phyloP scores from a whole-genome alignment of 2,113 vertebrate species.

The Oreochromis tanganicae region DNA sequence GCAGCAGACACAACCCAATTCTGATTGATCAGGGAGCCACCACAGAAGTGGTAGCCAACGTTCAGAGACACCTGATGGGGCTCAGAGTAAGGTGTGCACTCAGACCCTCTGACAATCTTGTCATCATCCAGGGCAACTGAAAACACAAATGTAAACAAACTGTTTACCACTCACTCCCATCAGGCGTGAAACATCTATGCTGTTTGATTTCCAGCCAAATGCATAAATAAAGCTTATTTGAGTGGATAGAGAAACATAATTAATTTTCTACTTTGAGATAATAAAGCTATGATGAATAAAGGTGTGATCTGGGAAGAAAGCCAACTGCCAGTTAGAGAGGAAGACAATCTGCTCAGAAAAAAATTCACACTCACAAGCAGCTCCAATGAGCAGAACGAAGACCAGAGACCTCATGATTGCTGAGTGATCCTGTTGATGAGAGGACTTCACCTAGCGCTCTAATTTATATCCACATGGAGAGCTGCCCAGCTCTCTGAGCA shows the following conservation, averaged over 20 bases:
- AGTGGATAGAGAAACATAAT: background rate
- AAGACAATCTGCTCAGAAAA: background rate
- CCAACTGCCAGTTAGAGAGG: background rate
- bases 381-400: constrained; percentile 68
- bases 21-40: constrained; percentile 62
- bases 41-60: constrained; percentile 70
- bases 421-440: constrained; percentile 37
- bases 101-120: constrained; percentile 70
- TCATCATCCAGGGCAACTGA: constrained; percentile 65
- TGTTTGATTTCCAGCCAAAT: background rate
- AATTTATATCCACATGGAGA: constrained; percentile 17
- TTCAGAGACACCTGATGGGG: constrained; percentile 68
- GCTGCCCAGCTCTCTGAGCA: background rate
- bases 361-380: constrained; percentile 56
- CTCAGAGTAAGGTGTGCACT: constrained; percentile 59
- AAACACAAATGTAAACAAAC: background rate
- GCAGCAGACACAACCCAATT: constrained; percentile 67
- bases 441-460: background rate
- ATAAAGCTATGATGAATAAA: background rate
- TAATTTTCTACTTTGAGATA: background rate
- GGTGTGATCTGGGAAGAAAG: background rate
- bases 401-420: constrained; percentile 70
- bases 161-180: background rate
- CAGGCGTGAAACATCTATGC: background rate
- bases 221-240: background rate